These are phyloP conservation scores for Ia io DNA, from an alignment of 2,113 vertebrate species.

Conservation along the genomic window DNA sequence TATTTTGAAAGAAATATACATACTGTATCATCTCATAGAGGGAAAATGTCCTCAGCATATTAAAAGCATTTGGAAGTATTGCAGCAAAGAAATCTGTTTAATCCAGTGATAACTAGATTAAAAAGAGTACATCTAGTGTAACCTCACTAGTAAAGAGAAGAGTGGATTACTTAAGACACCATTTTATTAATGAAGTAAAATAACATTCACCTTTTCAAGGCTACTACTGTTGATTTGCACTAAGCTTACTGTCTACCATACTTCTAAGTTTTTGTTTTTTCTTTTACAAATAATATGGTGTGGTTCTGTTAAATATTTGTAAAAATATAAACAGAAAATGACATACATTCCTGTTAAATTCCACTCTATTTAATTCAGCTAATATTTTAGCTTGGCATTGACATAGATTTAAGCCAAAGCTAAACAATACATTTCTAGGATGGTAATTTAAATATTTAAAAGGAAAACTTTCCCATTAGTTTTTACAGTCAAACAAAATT, in stretches of 20 bases:
- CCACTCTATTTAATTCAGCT: neutral
- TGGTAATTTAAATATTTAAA: conserved; percentile 47
- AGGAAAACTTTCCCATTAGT: neutral
- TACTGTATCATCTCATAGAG: neutral
- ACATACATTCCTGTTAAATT: neutral
- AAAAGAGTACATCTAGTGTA: neutral
- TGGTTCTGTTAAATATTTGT: neutral
- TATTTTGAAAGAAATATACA: neutral
- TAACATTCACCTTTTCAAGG: neutral
- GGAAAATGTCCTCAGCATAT: neutral
- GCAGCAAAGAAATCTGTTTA: neutral
- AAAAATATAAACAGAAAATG: neutral
- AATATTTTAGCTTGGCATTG: neutral
- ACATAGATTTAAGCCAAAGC: neutral
- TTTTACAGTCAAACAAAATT: conserved; percentile 34
- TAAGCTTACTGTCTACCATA: neutral
- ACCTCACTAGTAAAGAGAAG: neutral
- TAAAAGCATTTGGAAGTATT: neutral
- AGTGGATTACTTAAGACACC: neutral
- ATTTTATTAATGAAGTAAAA: neutral
- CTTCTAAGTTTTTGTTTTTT: neutral
- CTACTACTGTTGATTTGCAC: neutral
- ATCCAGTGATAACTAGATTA: neutral
- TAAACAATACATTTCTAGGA: neutral
- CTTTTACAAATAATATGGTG: neutral